A percentile compares a stretch with the other conserved stretches of the same genome.
Conservation (phyloP, 2,113 vertebrate species). For the Andinoacara biseriatus region DNA sequence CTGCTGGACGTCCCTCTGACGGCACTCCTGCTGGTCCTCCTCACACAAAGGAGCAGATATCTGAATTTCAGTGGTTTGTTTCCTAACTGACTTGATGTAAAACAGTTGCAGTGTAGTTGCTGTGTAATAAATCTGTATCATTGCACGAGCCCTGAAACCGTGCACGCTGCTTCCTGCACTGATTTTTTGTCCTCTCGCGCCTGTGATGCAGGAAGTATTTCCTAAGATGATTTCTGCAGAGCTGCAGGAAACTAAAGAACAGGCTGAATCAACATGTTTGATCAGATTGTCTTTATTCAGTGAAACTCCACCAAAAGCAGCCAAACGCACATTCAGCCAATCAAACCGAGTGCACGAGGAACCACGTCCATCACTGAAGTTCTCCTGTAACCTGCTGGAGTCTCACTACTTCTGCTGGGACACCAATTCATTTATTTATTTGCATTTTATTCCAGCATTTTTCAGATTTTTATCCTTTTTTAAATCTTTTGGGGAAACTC, state of each 20-base stretch:
- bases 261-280: not conserved
- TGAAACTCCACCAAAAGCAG: conserved; percentile 54
- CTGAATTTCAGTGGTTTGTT: too few relatives aligned
- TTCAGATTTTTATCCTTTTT: not conserved
- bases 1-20: too few relatives aligned
- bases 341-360: not conserved
- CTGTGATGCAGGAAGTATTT: not conserved
- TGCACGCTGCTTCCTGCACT: not conserved
- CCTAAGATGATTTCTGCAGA: rapidly evolving
- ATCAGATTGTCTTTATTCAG: conserved; percentile 75
- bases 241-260: rapidly evolving
- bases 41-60: too few relatives aligned
- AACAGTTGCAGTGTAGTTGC: too few relatives aligned
- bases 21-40: too few relatives aligned
- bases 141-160: not conserved
- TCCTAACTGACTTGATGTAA: too few relatives aligned
- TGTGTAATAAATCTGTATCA: too few relatives aligned
- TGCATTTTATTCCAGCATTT: not conserved
- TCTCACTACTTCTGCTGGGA: conserved; percentile 46
- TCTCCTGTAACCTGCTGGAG: conserved; percentile 27
- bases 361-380: not conserved
- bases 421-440: not conserved
- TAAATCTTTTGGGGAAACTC: not conserved
- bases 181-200: not conserved
- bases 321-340: conserved; percentile 23